Conservation (phyloP, 2,888 invertebrate species). For the Nesidiocoris tenuis region DNA sequence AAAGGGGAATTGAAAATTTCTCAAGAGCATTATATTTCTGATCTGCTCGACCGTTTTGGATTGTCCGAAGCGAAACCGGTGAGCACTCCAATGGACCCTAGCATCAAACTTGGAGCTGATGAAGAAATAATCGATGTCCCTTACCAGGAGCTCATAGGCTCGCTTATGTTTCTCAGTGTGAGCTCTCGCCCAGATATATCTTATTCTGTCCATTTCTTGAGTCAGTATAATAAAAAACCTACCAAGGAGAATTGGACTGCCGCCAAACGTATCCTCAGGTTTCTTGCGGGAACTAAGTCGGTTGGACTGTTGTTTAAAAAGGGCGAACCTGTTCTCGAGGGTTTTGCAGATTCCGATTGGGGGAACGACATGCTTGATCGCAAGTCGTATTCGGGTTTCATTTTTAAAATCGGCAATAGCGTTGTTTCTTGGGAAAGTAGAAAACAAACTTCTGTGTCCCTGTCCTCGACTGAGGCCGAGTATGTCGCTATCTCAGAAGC, state of each 20-base stretch:
- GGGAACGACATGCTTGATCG: conserved; percentile 15
- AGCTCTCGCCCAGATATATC: conserved; percentile 16
- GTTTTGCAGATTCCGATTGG: conserved; percentile 29
- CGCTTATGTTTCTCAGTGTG: conserved; percentile 20
- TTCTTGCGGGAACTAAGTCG: conserved; percentile 10
- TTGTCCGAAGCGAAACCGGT: conserved; percentile 20
- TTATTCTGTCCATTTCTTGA: conserved; percentile 26
- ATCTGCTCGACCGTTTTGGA: conserved; percentile 6
- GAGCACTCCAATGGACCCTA: conserved; percentile 6
- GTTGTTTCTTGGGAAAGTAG: conserved; percentile 21
- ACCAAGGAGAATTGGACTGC: conserved; percentile 12
- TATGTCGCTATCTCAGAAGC: conserved; percentile 10
- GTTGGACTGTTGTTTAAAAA: conserved; percentile 18
- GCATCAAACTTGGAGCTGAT: conserved; percentile 11
- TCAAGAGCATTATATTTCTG: conserved; percentile 10
- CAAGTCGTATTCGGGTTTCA: conserved; percentile 10
- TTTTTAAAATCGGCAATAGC: conserved; percentile 1
- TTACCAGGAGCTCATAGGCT: conserved; percentile 20
- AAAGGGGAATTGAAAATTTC: conserved; percentile 15
- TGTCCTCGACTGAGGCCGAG: conserved; percentile 7
- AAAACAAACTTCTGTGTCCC: conserved; percentile 24
- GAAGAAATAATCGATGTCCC: conserved; percentile 15
- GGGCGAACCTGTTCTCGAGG: neutral
- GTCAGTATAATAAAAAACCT: conserved; percentile 27
- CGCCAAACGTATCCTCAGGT: no score